Evolutionary conservation across 1,140 invertebrate species (phyloP).

Genomic region (Drosophila pseudoananassae): DNA sequence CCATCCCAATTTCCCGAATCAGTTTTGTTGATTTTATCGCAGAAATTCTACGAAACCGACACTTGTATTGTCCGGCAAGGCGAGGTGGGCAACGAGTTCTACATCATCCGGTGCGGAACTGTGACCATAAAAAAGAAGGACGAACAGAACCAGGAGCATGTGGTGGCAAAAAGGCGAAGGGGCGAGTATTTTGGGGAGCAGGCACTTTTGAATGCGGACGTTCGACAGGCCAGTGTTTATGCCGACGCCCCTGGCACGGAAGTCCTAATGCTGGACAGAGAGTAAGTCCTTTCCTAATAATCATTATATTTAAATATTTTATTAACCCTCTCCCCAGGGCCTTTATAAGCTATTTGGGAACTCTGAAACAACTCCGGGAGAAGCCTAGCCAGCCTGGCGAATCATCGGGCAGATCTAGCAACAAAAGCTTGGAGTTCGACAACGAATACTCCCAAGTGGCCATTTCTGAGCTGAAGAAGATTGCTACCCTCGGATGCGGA

Average conservation of each 20-base stretch:
- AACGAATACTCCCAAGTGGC: constrained; percentile 89
- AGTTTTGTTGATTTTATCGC: neutral
- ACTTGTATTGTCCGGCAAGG: constrained; percentile 96
- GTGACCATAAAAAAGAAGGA: constrained; percentile 90
- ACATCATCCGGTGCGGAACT: constrained; percentile 96
- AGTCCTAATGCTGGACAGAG: constrained; percentile 94
- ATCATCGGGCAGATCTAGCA: constrained; percentile 37
- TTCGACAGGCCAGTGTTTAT: constrained; percentile 94
- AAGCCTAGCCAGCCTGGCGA: constrained; percentile 44
- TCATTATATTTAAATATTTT: neutral
- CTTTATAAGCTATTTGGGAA: constrained; percentile 86
- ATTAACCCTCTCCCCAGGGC: constrained; percentile 72
- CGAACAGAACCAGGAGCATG: constrained; percentile 85
- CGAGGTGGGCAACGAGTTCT: constrained; percentile 97
- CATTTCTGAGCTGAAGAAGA: constrained; percentile 91
- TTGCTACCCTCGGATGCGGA: constrained; percentile 95
- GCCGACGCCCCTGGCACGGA: constrained; percentile 94
- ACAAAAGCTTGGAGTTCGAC: constrained; percentile 68
- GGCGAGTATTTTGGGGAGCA: constrained; percentile 93
- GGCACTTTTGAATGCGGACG: constrained; percentile 91
- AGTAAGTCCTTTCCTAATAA: constrained; percentile 86
- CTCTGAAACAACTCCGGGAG: constrained; percentile 76
- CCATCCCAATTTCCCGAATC: constrained; percentile 1
- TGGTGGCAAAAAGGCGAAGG: constrained; percentile 87
- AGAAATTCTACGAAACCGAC: constrained; percentile 89